Percentiles rank a stretch among this genome's conserved stretches.
Evolutionary conservation across 2,888 invertebrate genomes (phyloP).

Genomic region (Biston betularia): DNA sequence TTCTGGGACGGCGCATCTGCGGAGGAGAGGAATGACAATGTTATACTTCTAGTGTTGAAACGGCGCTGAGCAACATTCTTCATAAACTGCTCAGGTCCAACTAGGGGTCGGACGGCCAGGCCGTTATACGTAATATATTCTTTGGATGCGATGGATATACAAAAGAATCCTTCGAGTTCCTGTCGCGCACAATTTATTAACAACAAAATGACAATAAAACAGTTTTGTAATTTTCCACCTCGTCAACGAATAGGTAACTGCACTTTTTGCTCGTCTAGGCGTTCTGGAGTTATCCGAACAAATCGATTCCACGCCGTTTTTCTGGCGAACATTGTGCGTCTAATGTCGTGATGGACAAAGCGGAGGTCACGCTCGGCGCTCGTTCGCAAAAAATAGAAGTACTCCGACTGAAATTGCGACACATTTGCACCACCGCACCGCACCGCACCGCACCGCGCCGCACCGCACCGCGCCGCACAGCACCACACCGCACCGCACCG

Average conservation of each 20-base stretch:
- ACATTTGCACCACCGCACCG: background rate
- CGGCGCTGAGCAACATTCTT: no score
- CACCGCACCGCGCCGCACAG: no score
- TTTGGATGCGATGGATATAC: no score
- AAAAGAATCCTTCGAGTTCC: no score
- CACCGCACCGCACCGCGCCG: no score
- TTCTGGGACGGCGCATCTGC: conserved; percentile 83
- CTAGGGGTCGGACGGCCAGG: no score
- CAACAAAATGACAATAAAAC: no score
- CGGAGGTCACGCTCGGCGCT: conserved; percentile 23
- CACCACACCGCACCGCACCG: no score
- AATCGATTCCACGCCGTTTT: conserved; percentile 10
- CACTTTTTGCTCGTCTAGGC: conserved; percentile 7
- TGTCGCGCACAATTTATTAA: no score
- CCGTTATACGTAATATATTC: no score
- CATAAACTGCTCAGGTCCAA: no score
- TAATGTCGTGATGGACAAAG: conserved; percentile 12
- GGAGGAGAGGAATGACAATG: background rate
- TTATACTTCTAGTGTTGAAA: no score
- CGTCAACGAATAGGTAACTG: background rate
- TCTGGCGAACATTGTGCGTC: conserved; percentile 3
- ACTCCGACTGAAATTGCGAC: conserved; percentile 10
- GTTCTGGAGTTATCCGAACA: conserved; percentile 3
- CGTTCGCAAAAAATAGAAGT: conserved; percentile 19
- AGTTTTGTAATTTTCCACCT: background rate